Percentiles rank a stretch among this genome's conserved stretches.
These are phyloP conservation scores for Chinchilla lanigera DNA, from an alignment of 2,113 vertebrate species.

Conservation along the genomic window DNA sequence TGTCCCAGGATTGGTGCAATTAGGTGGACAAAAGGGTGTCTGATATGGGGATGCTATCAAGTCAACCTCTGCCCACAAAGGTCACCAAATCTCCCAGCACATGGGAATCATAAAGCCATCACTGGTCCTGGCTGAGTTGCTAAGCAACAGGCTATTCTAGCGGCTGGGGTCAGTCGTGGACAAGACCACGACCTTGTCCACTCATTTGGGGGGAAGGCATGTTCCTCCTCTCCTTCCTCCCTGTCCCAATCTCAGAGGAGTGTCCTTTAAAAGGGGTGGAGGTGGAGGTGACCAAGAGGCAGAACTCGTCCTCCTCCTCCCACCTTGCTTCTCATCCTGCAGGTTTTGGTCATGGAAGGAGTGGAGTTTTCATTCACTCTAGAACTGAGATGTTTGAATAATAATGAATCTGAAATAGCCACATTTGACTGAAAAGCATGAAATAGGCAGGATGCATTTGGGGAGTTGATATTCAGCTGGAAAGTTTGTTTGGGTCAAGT, in stretches of 20 bases:
- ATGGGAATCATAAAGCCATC: background rate
- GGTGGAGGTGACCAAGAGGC: background rate
- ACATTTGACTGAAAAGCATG: background rate
- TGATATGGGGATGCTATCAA: background rate
- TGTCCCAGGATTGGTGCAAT: background rate
- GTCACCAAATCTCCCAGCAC: background rate
- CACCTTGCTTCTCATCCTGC: accelerated
- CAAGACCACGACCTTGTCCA: background rate
- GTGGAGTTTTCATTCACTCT: background rate
- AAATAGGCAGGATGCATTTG: background rate
- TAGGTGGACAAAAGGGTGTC: background rate
- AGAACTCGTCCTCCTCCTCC: background rate
- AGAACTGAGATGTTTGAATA: background rate
- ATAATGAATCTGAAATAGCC: background rate
- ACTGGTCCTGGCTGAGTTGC: background rate
- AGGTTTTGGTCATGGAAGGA: background rate
- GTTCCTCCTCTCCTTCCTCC: background rate
- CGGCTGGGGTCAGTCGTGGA: background rate
- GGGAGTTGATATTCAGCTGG: background rate
- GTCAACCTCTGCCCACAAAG: background rate
- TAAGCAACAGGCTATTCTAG: background rate
- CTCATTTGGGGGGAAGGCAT: background rate
- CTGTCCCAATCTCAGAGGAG: background rate
- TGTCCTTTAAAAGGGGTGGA: background rate
- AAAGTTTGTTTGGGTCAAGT: background rate